These are phyloP conservation scores for Sylvietta virens DNA, from an alignment of 2,113 vertebrate species.

Conservation along the genomic window DNA sequence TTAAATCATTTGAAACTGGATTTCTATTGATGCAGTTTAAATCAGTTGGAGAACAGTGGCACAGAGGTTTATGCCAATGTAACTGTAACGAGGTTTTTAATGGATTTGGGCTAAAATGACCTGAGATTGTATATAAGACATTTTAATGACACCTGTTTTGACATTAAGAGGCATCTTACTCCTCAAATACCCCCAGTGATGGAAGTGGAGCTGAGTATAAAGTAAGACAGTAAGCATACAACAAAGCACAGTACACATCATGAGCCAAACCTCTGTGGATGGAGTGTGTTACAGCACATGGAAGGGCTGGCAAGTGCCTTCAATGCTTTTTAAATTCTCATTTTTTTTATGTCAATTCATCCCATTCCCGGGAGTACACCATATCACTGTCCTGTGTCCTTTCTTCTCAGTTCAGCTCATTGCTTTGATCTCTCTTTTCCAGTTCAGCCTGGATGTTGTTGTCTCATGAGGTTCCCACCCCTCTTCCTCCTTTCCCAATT, in stretches of 20 bases:
- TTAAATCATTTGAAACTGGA: constrained; percentile 6
- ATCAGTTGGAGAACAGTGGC: background rate
- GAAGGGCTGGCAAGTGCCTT: background rate
- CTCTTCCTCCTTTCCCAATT: background rate
- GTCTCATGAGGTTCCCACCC: background rate
- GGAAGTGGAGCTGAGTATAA: background rate
- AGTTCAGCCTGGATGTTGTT: background rate
- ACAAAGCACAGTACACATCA: background rate
- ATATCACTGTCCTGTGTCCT: background rate
- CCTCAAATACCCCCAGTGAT: background rate
- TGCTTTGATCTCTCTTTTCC: constrained; percentile 12
- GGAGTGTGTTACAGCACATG: background rate
- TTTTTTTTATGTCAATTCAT: background rate
- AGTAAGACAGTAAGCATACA: background rate
- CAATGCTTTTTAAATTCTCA: background rate
- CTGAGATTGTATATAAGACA: background rate
- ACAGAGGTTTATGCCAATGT: background rate
- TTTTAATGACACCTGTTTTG: background rate
- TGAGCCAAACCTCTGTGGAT: background rate
- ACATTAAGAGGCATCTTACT: background rate
- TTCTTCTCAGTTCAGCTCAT: background rate
- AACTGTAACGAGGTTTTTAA: background rate
- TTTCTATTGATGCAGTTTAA: constrained; percentile 14
- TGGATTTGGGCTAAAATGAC: background rate
- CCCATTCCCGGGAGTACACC: background rate